Base-by-base conservation (phyloP, 2,797 vertebrate species). In the Lepus oiostolus region DNA sequence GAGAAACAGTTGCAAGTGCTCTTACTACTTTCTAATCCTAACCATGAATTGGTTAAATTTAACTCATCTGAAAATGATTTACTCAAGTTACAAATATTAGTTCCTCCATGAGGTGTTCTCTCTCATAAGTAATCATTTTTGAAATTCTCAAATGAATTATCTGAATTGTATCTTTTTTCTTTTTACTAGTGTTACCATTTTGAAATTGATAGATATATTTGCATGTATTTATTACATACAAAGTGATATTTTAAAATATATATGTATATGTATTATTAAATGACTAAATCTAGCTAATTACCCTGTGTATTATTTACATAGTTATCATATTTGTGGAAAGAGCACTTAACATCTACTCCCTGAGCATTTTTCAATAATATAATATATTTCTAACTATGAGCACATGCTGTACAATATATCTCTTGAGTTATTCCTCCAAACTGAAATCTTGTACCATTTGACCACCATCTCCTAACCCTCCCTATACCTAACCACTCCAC, bases 51-150 rank as follows among this genome's bases (percentile, higher is more conserved):
- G 75, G 19, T 87, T 47, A 94, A 87, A 92, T 68, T 86, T 26
- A 67, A 63, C 8, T 83, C 86, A 76, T 50, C 24, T 68, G 71
- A 68, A 90, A 89, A 86, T 10, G 21, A 54, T 74, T 90, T 13
- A 21, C 50, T 52, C 17, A 92, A 68, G 54, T 79, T n/a, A 63
- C n/a, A 63, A 89, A 83, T 83, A 70, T 3, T 67, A 67, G n/a
- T 68, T 82, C 63, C 76, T 82, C 50, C 63, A 81, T 67, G 13
- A 68, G 50, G 7, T 63, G 17, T 74, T 70, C 3, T 4, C 22
- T 21, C 54, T 89, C 30, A 80, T 28, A 80, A 74, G n/a, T 84
- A 63, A 83, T 68, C 38, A 87, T 74, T 4, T 75, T 93, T 81
- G 67, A 22, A 91, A 60, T 75, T 92, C 26, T 63, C 30, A 35